phyloP scores from a whole-genome alignment of 2,113 vertebrate species.

The Cyprinodon tularosa region DNA sequence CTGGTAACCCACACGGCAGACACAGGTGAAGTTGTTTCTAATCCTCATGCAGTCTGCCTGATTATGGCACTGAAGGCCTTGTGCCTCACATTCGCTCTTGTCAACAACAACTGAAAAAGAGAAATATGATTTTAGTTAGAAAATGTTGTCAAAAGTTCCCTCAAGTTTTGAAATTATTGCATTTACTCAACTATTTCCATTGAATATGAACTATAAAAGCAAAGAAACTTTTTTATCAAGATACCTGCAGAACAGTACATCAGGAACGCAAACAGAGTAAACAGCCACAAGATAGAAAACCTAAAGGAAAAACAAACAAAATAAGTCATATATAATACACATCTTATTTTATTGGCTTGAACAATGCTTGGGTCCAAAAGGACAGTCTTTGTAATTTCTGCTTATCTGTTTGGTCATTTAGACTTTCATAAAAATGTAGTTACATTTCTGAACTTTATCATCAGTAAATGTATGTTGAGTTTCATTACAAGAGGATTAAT shows the following conservation, averaged over 20 bases:
- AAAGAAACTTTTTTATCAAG: background rate
- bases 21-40: slow-evolving; percentile 61
- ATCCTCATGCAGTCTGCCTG: slow-evolving; percentile 75
- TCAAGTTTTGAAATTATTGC: background rate
- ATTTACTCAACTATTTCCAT: background rate
- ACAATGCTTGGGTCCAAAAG: background rate
- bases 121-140: background rate
- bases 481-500: background rate
- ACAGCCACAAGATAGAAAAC: slow-evolving; percentile 61
- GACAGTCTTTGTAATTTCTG: background rate
- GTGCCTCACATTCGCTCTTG: slow-evolving; percentile 62
- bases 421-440: background rate
- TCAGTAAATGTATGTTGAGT: background rate
- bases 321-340: background rate
- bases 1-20: slow-evolving; percentile 74
- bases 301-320: slow-evolving; percentile 46
- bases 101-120: slow-evolving; percentile 58
- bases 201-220: background rate
- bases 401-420: background rate
- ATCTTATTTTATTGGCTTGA: background rate
- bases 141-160: background rate
- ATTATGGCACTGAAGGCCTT: slow-evolving; percentile 70
- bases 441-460: too few species aligned
- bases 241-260: slow-evolving; percentile 66
- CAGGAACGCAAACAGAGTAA: slow-evolving; percentile 56